A percentile compares a stretch with the other conserved stretches of the same genome.
phyloP scores from a whole-genome alignment of 2,797 vertebrate species.

The Hypotaenidia philippensis region DNA sequence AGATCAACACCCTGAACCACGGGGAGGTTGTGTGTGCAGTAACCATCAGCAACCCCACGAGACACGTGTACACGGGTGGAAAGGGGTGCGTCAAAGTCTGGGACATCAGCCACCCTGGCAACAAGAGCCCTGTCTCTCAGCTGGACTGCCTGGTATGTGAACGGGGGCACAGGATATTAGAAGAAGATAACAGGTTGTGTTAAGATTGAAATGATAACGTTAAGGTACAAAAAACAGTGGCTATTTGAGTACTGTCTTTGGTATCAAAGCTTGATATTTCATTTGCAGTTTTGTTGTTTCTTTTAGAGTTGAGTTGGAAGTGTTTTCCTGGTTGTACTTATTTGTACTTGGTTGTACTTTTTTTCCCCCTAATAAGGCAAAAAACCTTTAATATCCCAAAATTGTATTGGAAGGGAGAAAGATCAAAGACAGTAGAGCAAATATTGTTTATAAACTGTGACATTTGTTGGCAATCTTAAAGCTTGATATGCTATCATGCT shows the following conservation, averaged over 20 bases:
- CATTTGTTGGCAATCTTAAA: slow-evolving; percentile 1
- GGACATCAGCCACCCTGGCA: slow-evolving; percentile 89
- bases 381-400: background rate
- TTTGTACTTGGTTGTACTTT: background rate
- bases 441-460: background rate
- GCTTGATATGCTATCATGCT: background rate
- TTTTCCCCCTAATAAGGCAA: background rate
- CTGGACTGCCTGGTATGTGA: slow-evolving; percentile 88
- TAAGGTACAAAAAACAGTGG: background rate
- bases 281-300: background rate
- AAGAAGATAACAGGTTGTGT: background rate
- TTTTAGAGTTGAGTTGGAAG: background rate
- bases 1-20: slow-evolving; percentile 86
- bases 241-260: background rate
- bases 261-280: background rate
- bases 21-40: slow-evolving; percentile 87
- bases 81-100: slow-evolving; percentile 89
- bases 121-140: slow-evolving; percentile 88
- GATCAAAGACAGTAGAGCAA: background rate
- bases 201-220: background rate
- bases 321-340: background rate
- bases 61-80: slow-evolving; percentile 87
- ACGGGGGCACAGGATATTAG: fast-evolving
- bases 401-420: background rate
- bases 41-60: slow-evolving; percentile 88